Conservation (phyloP, 1,140 invertebrate species). For the Idris sp. region DNA sequence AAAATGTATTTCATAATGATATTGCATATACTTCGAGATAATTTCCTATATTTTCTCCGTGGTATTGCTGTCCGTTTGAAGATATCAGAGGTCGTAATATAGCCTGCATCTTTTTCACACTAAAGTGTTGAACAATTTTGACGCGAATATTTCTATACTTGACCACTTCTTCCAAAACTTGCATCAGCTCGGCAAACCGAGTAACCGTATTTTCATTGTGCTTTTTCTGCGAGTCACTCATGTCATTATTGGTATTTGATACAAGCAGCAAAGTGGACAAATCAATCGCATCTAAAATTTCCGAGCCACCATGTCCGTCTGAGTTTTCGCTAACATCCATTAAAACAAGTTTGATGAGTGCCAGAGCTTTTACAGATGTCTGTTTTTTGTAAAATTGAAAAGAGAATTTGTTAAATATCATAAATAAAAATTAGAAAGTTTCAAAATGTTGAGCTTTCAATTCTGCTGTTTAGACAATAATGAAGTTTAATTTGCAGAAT, state of each 20-base stretch:
- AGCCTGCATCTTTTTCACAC: constrained; percentile 66
- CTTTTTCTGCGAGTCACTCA: constrained; percentile 51
- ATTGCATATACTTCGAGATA: constrained; percentile 69
- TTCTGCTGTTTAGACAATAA: too few relatives aligned
- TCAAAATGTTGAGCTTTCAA: too few relatives aligned
- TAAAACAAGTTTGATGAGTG: constrained; percentile 71
- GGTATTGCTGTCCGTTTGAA: constrained; percentile 38
- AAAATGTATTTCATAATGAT: too few relatives aligned
- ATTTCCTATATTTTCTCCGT: constrained; percentile 61
- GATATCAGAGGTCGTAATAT: constrained; percentile 67
- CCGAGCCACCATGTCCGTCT: constrained; percentile 42
- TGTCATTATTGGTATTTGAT: constrained; percentile 64
- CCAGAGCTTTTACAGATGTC: constrained; percentile 72
- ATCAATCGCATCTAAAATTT: constrained; percentile 70
- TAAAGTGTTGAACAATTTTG: constrained; percentile 72
- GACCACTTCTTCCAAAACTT: constrained; percentile 76
- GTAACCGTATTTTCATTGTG: constrained; percentile 57
- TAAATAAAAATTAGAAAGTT: too few relatives aligned
- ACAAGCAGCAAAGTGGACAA: constrained; percentile 69
- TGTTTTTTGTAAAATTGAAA: constrained; percentile 24
- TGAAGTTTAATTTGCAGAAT: too few relatives aligned
- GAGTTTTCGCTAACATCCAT: constrained; percentile 56
- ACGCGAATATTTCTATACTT: constrained; percentile 67
- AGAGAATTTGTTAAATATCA: too few relatives aligned
- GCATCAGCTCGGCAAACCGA: constrained; percentile 74